Evolutionary conservation across 2,888 invertebrate genomes (phyloP), one percentile per base, ranked within the genome.

Genomic region (Harmothoe impar): DNA sequence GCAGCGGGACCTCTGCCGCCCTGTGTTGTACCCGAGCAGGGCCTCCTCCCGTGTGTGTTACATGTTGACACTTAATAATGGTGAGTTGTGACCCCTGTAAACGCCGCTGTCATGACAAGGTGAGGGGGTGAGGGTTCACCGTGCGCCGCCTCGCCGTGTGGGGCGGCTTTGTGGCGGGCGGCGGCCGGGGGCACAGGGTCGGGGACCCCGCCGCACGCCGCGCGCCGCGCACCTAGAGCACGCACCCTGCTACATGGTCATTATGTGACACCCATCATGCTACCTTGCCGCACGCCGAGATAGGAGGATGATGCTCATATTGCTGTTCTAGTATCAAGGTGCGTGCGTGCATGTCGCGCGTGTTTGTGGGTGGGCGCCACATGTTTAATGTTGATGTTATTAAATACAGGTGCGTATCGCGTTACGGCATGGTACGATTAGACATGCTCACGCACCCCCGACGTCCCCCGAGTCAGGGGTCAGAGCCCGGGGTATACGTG

Each of bases 21-120:
- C n/a, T n/a, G 20, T n/a, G 1, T 62, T 62, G 62, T 20, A 15
- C 62, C 10, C 20, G 62, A 20, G 62, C 20, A 20, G 62, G 62
- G 54, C 54, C 12, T 68, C n/a, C 68, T 7, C 68, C 68, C 68
- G n/a, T 68, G 54, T 52, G 54, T 17, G 85, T 56, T 86, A 52
- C 86, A 86, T 86, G 86, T 86, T 86, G 52, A 54, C 52, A 56
- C 52, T 56, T 86, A 86, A 56, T 86, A 81, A 81, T 86, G 86
- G 86, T 86, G 86, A 86, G 86, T 86, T 86, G 52, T 86, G 86
- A 86, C 86, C 86, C 86, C 52, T 86, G 86, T 86, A 86, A 86
- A 86, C 86, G 86, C 29, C 25, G 29, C 86, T 86, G 86, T 86
- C 86, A 86, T 52, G 86, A 54, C n/a, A 86, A 56, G 86, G 86